Conservation (phyloP, 2,113 vertebrate genomes). For the Ahaetulla prasina region DNA sequence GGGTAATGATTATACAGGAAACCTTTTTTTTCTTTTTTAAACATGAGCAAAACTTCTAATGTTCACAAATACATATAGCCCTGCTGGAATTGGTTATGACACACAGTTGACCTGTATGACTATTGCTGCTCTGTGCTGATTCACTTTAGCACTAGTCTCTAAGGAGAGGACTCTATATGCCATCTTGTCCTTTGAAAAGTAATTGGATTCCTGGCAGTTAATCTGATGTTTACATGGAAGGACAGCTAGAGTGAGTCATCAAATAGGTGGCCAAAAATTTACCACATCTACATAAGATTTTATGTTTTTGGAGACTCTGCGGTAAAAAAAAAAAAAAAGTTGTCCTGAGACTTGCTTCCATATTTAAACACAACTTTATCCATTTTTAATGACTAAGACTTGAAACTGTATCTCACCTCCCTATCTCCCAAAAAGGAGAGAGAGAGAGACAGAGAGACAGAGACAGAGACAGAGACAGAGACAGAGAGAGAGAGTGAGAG, state of each 20-base stretch:
- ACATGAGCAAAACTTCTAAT: background rate
- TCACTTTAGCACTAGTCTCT: background rate
- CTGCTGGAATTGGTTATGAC: background rate
- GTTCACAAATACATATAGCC: background rate
- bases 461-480: background rate
- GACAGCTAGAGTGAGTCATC: background rate
- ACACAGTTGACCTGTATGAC: background rate
- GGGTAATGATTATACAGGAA: background rate
- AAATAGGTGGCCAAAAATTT: background rate
- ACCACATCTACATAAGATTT: background rate
- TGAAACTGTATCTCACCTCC: background rate
- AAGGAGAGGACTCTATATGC: background rate
- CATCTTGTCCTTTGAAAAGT: background rate
- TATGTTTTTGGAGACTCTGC: background rate
- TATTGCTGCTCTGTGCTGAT: background rate
- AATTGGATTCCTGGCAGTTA: slow-evolving; percentile 2
- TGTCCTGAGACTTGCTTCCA: background rate
- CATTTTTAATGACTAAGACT: background rate
- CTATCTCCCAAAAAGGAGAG: background rate
- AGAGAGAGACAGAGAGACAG: background rate
- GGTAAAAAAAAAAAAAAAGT: too few relatives aligned
- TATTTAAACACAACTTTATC: background rate
- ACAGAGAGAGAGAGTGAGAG: too few relatives aligned
- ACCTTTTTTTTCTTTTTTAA: background rate
- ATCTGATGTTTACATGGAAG: background rate